phyloP scores from a whole-genome alignment of 2,797 vertebrate genomes.

The Tenualosa thibaudeaui region DNA sequence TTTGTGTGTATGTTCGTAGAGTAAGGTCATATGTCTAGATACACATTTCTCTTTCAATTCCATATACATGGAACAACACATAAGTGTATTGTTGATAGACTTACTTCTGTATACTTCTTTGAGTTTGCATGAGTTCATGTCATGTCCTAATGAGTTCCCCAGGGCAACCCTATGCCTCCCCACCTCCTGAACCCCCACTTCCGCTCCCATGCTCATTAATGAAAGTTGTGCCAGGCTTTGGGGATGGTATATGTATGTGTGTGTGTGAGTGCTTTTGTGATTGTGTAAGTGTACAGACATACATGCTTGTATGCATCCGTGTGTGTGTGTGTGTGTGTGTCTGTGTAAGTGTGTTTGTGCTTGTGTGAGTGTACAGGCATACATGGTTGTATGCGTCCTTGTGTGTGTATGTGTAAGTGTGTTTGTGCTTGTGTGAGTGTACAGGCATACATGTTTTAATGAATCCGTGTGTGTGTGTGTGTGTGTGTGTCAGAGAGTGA shows the following conservation, averaged over 20 bases:
- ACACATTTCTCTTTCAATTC: not conserved
- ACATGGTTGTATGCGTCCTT: not conserved
- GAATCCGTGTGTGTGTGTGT: not conserved
- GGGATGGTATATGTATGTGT: not conserved
- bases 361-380: not conserved
- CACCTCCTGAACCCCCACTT: not conserved
- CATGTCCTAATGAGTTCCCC: conserved; percentile 37
- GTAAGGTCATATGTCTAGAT: not conserved
- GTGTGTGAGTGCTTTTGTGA: not conserved
- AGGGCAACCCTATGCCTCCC: conserved; percentile 29
- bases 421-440: not conserved
- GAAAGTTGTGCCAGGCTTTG: not conserved
- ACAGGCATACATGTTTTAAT: not conserved
- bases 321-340: not conserved
- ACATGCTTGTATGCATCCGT: not conserved
- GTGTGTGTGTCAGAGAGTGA: not conserved
- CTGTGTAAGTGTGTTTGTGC: not conserved
- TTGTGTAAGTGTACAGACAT: not conserved
- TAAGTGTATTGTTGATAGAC: not conserved
- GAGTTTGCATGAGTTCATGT: not conserved
- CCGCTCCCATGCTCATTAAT: conserved; percentile 4
- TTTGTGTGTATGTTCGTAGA: not conserved
- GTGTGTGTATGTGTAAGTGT: not conserved
- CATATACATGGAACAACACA: not conserved
- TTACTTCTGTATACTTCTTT: not conserved